Percentiles rank a stretch among this genome's conserved stretches.
Conservation (phyloP, 2,797 vertebrate species). For the Picus viridis region DNA sequence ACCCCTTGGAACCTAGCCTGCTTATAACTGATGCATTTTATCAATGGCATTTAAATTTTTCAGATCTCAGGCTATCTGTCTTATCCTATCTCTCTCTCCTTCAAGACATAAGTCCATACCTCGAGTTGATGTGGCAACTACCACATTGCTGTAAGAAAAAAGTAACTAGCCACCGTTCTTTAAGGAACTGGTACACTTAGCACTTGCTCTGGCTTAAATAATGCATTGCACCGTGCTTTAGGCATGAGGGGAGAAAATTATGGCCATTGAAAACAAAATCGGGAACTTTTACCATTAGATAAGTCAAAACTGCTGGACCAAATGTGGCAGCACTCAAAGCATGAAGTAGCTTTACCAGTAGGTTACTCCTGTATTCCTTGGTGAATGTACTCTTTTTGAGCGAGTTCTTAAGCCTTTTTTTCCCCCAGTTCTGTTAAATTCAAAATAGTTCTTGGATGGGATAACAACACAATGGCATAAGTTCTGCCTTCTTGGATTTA, state of each 20-base stretch:
- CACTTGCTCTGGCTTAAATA: background rate
- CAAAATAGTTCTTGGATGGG: background rate
- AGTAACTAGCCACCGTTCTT: background rate
- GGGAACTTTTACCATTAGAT: background rate
- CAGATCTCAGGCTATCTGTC: background rate
- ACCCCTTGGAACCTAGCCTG: background rate
- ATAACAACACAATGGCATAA: background rate
- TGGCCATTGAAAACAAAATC: conserved; percentile 6
- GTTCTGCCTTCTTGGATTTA: background rate
- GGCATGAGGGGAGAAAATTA: background rate
- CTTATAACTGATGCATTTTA: background rate
- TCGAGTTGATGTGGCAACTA: background rate
- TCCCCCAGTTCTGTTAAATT: background rate
- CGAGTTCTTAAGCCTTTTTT: background rate
- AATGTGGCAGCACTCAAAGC: background rate
- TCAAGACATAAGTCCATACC: background rate
- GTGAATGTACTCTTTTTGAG: background rate
- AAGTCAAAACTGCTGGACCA: background rate
- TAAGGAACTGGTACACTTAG: background rate
- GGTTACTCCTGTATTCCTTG: background rate
- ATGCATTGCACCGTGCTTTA: background rate
- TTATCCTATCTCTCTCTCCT: background rate
- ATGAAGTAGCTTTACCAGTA: background rate
- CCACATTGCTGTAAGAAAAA: background rate
- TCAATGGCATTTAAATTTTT: background rate